Evolutionary conservation across 1,140 invertebrate species (phyloP).

Genomic region (Ceratosolen fusciceps): DNA sequence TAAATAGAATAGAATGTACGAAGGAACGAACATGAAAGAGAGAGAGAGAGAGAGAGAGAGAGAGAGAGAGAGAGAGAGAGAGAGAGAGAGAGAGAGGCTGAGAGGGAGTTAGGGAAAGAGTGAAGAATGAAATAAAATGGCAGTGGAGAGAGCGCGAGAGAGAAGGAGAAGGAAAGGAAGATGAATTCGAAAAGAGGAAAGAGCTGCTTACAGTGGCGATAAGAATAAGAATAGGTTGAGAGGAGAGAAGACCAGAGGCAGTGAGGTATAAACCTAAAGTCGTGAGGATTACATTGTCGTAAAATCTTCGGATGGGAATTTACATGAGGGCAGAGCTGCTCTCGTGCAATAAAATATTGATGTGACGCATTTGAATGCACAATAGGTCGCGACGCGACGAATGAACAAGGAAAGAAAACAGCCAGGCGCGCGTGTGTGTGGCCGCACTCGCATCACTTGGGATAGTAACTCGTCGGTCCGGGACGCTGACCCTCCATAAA

Average conservation of each 20-base stretch:
- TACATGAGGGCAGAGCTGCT: slow-evolving; percentile 55
- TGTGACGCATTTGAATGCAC: slow-evolving; percentile 54
- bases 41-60: too few relatives aligned
- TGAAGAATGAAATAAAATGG: not conserved
- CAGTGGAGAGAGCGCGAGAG: too few relatives aligned
- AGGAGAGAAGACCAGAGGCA: slow-evolving; percentile 48
- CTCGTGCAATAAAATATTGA: slow-evolving; percentile 61
- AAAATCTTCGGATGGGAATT: slow-evolving; percentile 64
- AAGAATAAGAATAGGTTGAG: slow-evolving; percentile 10
- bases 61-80: too few relatives aligned
- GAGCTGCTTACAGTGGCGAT: not conserved
- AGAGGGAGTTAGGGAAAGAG: not conserved
- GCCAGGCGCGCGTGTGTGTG: not conserved
- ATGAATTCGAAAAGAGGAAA: not conserved
- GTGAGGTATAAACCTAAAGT: slow-evolving; percentile 51
- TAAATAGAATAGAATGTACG: too few relatives aligned
- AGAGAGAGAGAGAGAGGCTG: too few relatives aligned
- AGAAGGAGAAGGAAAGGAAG: not conserved
- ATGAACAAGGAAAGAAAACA: not conserved
- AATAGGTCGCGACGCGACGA: slow-evolving; percentile 22
- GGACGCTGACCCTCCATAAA: slow-evolving; percentile 37
- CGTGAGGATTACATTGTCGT: slow-evolving; percentile 68
- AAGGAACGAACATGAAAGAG: too few relatives aligned
- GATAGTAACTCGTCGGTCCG: not conserved
- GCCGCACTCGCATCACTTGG: not conserved